These are phyloP conservation scores for Pseudococcus viburni DNA, from an alignment of 2,888 invertebrate genomes.

Conservation along the genomic window DNA sequence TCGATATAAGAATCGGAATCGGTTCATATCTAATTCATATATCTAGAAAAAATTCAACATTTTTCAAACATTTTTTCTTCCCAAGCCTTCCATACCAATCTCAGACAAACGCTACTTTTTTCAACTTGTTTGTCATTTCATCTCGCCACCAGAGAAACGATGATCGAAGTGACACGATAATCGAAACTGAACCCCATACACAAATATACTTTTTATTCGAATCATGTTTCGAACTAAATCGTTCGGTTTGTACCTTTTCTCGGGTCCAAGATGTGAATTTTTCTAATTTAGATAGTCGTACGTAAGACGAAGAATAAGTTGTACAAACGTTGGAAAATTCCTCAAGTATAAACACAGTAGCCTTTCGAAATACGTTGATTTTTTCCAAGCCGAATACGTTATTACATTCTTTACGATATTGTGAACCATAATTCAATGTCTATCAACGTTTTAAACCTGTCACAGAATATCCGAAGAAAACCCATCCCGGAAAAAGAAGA, in stretches of 20 bases:
- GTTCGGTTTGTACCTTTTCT: slow-evolving; percentile 8
- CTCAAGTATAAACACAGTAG: neutral
- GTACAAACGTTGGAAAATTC: neutral
- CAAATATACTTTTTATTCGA: neutral
- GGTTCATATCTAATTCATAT: too few relatives aligned
- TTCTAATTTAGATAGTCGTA: slow-evolving; percentile 13
- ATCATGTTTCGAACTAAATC: slow-evolving; percentile 2
- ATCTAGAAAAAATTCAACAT: neutral
- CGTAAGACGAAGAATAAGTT: neutral
- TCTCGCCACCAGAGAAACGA: neutral
- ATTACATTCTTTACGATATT: slow-evolving; percentile 29
- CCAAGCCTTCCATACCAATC: neutral
- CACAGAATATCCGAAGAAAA: slow-evolving; percentile 16
- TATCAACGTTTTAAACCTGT: slow-evolving; percentile 6
- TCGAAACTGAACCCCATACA: neutral
- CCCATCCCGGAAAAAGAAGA: neutral
- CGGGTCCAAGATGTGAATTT: neutral
- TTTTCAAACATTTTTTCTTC: neutral
- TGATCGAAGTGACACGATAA: neutral
- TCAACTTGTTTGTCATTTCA: neutral
- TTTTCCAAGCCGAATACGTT: slow-evolving; percentile 7
- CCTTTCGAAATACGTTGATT: neutral
- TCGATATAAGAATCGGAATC: neutral
- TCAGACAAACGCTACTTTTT: neutral
- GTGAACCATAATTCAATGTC: slow-evolving; percentile 25